Conservation (phyloP, 1,140 invertebrate genomes). For the Mercenaria mercenaria region DNA sequence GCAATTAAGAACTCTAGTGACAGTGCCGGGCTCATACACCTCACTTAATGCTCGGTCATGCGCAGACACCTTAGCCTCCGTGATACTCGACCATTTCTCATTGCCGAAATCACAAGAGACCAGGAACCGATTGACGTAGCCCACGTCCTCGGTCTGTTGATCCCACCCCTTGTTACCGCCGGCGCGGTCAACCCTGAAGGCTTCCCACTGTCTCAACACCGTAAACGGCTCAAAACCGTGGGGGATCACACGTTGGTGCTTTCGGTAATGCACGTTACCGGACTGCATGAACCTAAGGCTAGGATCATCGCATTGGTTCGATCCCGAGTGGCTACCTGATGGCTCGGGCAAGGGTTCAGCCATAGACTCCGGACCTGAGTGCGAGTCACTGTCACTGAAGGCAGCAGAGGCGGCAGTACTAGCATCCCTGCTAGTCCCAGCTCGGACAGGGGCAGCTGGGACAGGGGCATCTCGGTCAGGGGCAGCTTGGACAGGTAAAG, state of each 20-base stretch:
- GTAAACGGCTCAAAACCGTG: background rate
- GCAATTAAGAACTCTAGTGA: background rate
- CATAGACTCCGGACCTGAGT: too few species aligned
- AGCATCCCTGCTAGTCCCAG: too few species aligned
- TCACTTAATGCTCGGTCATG: background rate
- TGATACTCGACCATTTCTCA: background rate
- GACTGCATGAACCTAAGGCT: too few species aligned
- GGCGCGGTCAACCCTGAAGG: background rate
- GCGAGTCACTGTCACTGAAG: too few species aligned
- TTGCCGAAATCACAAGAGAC: background rate
- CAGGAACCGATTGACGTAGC: background rate
- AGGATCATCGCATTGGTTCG: too few species aligned
- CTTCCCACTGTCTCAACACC: background rate
- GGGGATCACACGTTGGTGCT: too few species aligned
- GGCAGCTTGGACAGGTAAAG: background rate
- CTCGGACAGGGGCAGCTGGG: too few species aligned
- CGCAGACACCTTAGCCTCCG: background rate
- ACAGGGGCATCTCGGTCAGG: too few species aligned
- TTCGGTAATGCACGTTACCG: too few species aligned
- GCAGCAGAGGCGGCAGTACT: too few species aligned
- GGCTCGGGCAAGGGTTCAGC: too few species aligned
- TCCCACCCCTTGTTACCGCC: background rate
- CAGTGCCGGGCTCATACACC: background rate
- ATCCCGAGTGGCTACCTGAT: too few species aligned
- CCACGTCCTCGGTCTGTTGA: background rate